Evolutionary conservation across 2,888 invertebrate species (phyloP).

Genomic region (Belgica antarctica): DNA sequence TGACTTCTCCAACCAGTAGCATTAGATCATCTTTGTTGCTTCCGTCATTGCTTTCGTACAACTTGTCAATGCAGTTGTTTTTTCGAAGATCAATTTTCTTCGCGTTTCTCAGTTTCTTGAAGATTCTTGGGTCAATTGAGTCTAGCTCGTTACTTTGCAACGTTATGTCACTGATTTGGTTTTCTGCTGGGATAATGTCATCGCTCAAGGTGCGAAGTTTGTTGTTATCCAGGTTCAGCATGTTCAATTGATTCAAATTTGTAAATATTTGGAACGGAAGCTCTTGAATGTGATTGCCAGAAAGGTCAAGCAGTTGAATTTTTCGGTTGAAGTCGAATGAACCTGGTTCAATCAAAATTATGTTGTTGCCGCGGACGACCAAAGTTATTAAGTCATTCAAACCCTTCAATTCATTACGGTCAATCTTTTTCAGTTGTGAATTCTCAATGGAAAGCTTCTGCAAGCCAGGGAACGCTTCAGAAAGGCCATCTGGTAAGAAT

Average conservation of each 20-base stretch:
- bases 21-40: background rate
- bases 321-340: background rate
- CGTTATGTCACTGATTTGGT: background rate
- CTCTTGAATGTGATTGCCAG: background rate
- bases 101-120: background rate
- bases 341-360: background rate
- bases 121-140: background rate
- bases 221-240: background rate
- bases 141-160: background rate
- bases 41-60: background rate
- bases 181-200: background rate
- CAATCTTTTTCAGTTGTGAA: background rate
- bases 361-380: background rate
- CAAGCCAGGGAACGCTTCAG: background rate
- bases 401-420: background rate
- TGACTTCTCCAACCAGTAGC: background rate
- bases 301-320: background rate
- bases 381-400: background rate
- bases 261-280: background rate
- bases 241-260: background rate
- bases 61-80: background rate
- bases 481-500: conserved; percentile 9
- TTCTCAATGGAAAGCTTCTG: conserved; percentile 13
- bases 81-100: background rate
- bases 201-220: background rate